Evolutionary conservation across 2,888 invertebrate species (phyloP), one percentile per base, ranked within the genome.

Genomic region (Sericinus montela): DNA sequence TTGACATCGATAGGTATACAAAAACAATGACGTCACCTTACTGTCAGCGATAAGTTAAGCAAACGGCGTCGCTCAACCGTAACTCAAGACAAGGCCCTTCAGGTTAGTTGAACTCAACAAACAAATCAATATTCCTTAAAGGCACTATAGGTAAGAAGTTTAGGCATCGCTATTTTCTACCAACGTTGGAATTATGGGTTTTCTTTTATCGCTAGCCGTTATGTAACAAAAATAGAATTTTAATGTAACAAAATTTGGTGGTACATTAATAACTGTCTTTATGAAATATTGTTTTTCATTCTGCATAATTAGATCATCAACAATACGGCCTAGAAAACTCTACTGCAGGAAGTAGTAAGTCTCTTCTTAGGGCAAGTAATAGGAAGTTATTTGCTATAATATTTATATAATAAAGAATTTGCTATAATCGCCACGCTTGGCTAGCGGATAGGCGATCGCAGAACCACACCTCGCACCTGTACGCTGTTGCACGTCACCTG

Each of bases 51-150:
- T 37, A 15, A 35, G 43, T 40, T 19, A 13, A 37, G 44, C 36
- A 44, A 36, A 36, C 34, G 35, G 14, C 36, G 28, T 11, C 36
- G 25, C 23, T 15, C 14, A 14, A 11, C 1, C 32, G 32, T 32
- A 25, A 25, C 43, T 43, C 35, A 11, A 47, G 40, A 40, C 40
- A 47, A 35, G 39, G 46, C 46, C 40, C 40, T 46, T 40, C n/a
- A 32, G 46, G 40, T 47, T 47, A 47, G 40, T 47, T 40, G 34
- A 47, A 40, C 46, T 47, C 32, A 10, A 32, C 38, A 45, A 45
- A 45, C 45, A 38, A 47, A 47, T 47, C 46, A 28, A 40, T 47
- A 39, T 39, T 45, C 15, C n/a, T 15, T 25, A 15, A 32, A 45
- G 32, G 38, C 39, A 35, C 11, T 25, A 15, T 32, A 45, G 32